Base-by-base conservation (phyloP, 2,113 vertebrate genomes). In the human (Homo sapiens) region DNA sequence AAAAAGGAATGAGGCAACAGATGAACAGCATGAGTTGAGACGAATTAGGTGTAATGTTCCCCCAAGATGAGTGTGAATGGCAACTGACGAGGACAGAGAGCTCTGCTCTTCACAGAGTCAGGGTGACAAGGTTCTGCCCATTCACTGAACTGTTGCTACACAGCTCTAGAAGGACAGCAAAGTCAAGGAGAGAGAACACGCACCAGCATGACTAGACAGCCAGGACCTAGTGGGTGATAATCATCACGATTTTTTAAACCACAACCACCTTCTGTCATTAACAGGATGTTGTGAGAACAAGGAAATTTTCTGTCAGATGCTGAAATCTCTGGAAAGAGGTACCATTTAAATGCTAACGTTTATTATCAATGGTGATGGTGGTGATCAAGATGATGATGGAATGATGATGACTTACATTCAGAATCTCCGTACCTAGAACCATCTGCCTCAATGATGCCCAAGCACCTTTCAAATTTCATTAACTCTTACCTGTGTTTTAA, bases 221-320 rank as follows among this genome's bases (percentile, higher is more conserved):
- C 85, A 72, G 68, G 43, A 76, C 52, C 20, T 27, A 59, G 12
- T 84, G 32, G 35, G 14, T 18, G 86, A 73, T 48, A 27, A 95
- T 89, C 83, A 61, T 0, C 79, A 43, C 3, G 61, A 79, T 90
- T 90, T 89, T 80, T 70, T 61, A 85, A 89, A 68, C 78, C 91
- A 57, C 52, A 75, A 40, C 68, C 50, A 35, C 88, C 79, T 64
- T 89, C 76, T 30, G 87, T 75, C 52, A 97, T 90, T 88, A 90
- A 57, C 64, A 81, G 80, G 89, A 84, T 61, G 50, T 27, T 87
- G 61, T 83, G 32, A 97, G 57, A 94, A 18, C 45, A 76, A 92
- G 79, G 8, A 43, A 52, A 92, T 90, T 23, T 48, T 59, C 75
- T 64, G 22, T 27, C 92, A 20, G 20, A 52, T 0, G 8, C 87